Conservation (phyloP, 2,113 vertebrate genomes). For the Calypte anna region DNA sequence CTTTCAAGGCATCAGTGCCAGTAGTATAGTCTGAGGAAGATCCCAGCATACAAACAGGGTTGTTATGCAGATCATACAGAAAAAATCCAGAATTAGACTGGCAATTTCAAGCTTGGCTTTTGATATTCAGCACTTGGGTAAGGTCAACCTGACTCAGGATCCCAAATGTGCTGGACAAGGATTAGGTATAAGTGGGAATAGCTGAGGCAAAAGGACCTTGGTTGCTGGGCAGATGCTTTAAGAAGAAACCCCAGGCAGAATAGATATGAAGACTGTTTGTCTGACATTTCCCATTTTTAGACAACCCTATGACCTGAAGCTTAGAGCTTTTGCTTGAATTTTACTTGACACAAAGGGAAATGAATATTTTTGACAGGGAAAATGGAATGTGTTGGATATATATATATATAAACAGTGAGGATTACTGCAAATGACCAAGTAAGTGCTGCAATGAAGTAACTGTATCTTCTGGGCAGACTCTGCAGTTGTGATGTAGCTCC, state of each 20-base stretch:
- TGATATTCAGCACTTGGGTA: neutral
- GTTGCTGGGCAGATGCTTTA: neutral
- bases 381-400: neutral
- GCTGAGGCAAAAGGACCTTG: neutral
- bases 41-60: neutral
- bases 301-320: neutral
- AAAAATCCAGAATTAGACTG: neutral
- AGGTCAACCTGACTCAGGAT: neutral
- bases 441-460: neutral
- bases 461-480: neutral
- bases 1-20: neutral
- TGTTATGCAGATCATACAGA: rapidly evolving
- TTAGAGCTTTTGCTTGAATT: neutral
- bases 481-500: neutral
- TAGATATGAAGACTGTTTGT: neutral
- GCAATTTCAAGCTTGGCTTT: neutral
- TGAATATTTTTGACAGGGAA: neutral
- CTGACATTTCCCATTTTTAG: slow-evolving; percentile 4
- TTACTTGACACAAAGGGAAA: neutral
- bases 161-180: neutral
- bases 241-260: neutral
- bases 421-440: neutral
- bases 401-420: neutral
- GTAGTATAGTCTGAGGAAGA: neutral
- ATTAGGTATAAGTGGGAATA: neutral